Evolutionary conservation across 2,113 vertebrate species (phyloP).

Genomic region (Tragelaphus strepsiceros): DNA sequence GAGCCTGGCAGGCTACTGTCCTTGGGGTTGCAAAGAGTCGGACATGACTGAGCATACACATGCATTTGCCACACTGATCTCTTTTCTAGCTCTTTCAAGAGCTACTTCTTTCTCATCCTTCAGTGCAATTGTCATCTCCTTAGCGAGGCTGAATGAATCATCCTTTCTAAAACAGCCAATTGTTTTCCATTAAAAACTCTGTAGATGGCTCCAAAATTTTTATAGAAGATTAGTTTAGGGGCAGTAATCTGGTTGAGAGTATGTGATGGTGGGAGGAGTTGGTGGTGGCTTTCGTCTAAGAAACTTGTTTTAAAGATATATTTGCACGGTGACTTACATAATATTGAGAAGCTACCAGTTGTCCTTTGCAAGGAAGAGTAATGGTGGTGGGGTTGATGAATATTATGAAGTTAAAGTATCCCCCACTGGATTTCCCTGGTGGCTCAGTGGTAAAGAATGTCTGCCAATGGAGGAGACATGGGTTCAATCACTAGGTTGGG

Average conservation of each 20-base stretch:
- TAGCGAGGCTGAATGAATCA: neutral
- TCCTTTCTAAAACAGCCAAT: neutral
- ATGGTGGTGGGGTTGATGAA: neutral
- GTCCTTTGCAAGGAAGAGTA: neutral
- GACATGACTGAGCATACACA: neutral
- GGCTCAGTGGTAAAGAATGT: neutral
- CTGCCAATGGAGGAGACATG: neutral
- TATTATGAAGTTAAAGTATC: neutral
- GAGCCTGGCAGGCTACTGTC: neutral
- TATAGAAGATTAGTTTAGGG: neutral
- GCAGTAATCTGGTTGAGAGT: neutral
- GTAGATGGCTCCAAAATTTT: neutral
- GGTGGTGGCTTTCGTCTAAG: neutral
- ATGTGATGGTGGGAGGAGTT: neutral
- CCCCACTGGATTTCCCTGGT: neutral
- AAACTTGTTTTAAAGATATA: neutral
- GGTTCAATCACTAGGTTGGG: neutral
- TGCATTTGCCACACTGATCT: neutral
- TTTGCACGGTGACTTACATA: neutral
- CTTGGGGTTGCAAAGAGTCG: neutral
- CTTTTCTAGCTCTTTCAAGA: neutral
- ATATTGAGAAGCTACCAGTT: neutral
- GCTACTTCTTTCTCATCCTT: neutral
- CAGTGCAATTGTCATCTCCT: neutral
- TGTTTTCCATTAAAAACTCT: neutral